Conservation (phyloP, 1,140 invertebrate species). For the Plectrocnemia conspersa region DNA sequence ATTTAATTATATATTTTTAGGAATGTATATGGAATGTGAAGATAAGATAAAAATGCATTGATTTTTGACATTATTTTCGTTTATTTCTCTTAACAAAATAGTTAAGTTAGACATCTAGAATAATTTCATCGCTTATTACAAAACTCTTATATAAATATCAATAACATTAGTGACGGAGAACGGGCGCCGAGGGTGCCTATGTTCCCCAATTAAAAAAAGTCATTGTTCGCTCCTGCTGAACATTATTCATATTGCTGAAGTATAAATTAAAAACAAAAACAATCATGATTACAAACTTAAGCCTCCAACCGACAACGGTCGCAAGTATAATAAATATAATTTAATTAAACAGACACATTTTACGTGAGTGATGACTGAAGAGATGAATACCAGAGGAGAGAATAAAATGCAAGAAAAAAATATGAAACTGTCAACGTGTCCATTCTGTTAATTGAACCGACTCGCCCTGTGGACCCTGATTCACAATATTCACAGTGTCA, state of each 20-base stretch:
- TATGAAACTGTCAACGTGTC: not conserved
- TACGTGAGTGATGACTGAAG: too few relatives aligned
- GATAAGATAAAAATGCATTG: not conserved
- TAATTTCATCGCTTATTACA: conserved; percentile 34
- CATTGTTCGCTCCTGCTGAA: conserved; percentile 27
- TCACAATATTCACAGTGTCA: conserved; percentile 21
- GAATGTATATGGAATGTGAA: conserved; percentile 4
- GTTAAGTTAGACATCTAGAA: conserved; percentile 32
- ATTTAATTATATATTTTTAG: not conserved
- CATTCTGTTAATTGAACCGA: conserved; percentile 13
- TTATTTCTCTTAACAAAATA: conserved; percentile 35
- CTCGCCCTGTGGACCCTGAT: conserved; percentile 18
- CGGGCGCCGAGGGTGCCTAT: too few relatives aligned
- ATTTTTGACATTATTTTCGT: not conserved
- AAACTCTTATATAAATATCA: conserved; percentile 33
- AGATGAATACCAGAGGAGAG: too few relatives aligned
- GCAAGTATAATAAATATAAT: too few relatives aligned
- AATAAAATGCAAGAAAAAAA: not conserved
- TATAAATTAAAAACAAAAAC: conserved; percentile 12
- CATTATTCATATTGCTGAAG: too few relatives aligned
- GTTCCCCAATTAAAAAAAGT: too few relatives aligned
- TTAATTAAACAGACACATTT: too few relatives aligned
- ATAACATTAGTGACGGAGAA: conserved; percentile 32
- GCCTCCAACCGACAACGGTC: too few relatives aligned
- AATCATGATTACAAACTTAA: too few relatives aligned